Conservation (phyloP, 2,113 vertebrate genomes). For the Cyphomyrus discorhynchus region DNA sequence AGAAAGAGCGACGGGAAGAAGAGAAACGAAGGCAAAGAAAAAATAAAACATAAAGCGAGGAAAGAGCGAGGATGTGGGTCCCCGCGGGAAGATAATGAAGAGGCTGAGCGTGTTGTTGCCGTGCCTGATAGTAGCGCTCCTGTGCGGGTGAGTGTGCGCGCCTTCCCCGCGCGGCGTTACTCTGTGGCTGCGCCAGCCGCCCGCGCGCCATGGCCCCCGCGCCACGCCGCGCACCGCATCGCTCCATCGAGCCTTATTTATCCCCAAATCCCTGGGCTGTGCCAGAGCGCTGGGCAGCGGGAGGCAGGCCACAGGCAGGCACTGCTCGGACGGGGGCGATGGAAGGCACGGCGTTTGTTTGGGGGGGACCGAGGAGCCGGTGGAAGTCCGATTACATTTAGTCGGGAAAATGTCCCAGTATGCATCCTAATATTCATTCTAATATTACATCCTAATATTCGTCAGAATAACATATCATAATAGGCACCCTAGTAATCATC, state of each 20-base stretch:
- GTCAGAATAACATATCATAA: neutral
- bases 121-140: constrained; percentile 66
- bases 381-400: neutral
- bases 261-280: neutral
- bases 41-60: constrained; percentile 24
- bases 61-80: constrained; percentile 73
- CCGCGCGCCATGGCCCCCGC: neutral
- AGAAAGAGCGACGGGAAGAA: neutral
- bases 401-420: neutral
- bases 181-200: neutral
- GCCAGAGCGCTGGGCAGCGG: neutral
- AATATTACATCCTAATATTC: neutral
- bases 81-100: constrained; percentile 76
- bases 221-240: neutral
- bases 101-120: constrained; percentile 65
- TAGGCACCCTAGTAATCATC: neutral
- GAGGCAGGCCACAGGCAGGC: neutral
- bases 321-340: neutral
- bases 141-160: constrained; percentile 60
- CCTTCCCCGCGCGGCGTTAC: neutral
- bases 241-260: neutral
- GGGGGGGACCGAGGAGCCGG: neutral
- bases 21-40: constrained; percentile 19
- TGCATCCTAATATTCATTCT: neutral
- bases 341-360: neutral